Conservation (phyloP, 2,888 invertebrate genomes). For the Mythimna vitellina region DNA sequence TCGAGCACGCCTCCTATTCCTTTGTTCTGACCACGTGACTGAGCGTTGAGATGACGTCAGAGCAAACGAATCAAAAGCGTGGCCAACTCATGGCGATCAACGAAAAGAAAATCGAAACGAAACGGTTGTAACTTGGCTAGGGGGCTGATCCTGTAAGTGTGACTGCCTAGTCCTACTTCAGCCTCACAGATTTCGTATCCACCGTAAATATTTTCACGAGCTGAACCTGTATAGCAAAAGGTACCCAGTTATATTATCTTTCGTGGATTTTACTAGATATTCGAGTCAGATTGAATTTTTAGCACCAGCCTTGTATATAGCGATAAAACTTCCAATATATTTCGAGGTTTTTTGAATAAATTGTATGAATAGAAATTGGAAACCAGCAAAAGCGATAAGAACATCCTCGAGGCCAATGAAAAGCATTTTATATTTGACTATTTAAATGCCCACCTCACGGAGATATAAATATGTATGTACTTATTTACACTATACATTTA, state of each 20-base stretch:
- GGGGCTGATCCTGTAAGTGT: background rate
- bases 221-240: slow-evolving; percentile 19
- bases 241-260: slow-evolving; percentile 33
- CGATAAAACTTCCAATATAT: slow-evolving; percentile 47
- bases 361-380: slow-evolving; percentile 42
- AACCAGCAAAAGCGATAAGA: slow-evolving; percentile 20
- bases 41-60: too few relatives aligned
- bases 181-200: background rate
- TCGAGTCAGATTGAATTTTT: slow-evolving; percentile 40
- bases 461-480: slow-evolving; percentile 1
- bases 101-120: too few relatives aligned
- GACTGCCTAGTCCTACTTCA: background rate
- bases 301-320: slow-evolving; percentile 24
- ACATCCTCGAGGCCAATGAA: slow-evolving; percentile 16
- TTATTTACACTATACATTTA: background rate
- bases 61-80: too few relatives aligned
- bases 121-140: too few relatives aligned
- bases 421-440: slow-evolving; percentile 27
- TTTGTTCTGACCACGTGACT: too few relatives aligned
- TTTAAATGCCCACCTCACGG: background rate
- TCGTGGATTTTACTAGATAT: slow-evolving; percentile 33
- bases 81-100: too few relatives aligned
- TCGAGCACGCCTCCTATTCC: too few relatives aligned
- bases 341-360: slow-evolving; percentile 48
- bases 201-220: slow-evolving; percentile 16